Evolutionary conservation across 2,113 vertebrate species (phyloP).

Genomic region (Rousettus leschenaultii): DNA sequence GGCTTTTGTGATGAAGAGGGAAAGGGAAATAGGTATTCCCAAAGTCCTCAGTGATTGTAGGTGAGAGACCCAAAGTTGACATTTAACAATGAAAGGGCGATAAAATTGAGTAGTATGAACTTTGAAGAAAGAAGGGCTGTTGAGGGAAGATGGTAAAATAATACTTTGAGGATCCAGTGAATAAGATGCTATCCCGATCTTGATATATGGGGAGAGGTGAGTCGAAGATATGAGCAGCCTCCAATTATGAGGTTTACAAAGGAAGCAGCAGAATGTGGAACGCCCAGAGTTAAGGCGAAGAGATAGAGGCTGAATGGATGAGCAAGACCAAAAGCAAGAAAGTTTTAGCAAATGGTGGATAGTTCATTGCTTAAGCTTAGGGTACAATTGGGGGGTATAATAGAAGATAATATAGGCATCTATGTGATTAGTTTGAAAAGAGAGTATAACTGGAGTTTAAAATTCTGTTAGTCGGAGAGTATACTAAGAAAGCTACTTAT

Average conservation of each 20-base stretch:
- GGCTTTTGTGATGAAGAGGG: not conserved
- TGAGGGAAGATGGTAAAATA: slow-evolving; percentile 41
- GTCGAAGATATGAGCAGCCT: not conserved
- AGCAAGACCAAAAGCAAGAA: not conserved
- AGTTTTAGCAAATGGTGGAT: slow-evolving; percentile 7
- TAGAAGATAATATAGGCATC: not conserved
- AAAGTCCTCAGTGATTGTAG: slow-evolving; percentile 16
- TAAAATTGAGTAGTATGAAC: slow-evolving; percentile 9
- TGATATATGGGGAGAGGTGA: not conserved
- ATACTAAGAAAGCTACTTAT: slow-evolving; percentile 30
- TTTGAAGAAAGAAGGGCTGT: not conserved
- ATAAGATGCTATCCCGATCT: slow-evolving; percentile 5
- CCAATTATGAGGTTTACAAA: not conserved
- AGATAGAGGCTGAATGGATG: not conserved
- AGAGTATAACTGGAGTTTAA: slow-evolving; percentile 30
- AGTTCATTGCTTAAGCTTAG: not conserved
- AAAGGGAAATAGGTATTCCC: not conserved
- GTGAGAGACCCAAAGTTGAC: not conserved
- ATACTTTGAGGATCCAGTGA: not conserved
- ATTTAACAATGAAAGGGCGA: not conserved
- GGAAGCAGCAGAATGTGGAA: not conserved
- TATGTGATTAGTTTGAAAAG: not conserved
- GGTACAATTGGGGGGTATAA: not conserved
- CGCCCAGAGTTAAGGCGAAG: not conserved
- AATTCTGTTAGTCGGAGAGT: not conserved